Conservation (phyloP, 2,888 invertebrate species). For the Anorthoa munda region DNA sequence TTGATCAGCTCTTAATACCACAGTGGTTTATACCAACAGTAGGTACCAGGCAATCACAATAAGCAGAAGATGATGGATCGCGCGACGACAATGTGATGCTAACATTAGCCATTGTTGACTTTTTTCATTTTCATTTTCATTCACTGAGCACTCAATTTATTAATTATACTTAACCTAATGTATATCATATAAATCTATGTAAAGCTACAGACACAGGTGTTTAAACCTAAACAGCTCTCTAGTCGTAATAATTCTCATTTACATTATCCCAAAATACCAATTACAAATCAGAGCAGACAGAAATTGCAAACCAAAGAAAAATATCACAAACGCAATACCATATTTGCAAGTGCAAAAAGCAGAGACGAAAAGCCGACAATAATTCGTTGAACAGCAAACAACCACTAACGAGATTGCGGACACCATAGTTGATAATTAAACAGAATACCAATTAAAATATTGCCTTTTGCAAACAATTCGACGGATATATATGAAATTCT, state of each 20-base stretch:
- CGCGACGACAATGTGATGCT: no score
- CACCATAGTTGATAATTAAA: constrained; percentile 63
- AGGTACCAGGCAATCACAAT: no score
- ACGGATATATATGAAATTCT: constrained; percentile 57
- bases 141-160: no score
- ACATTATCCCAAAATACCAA: not conserved
- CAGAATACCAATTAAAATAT: constrained; percentile 78
- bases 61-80: no score
- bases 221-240: not conserved
- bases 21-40: no score
- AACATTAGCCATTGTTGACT: no score
- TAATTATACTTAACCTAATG: no score
- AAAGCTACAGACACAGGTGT: not conserved
- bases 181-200: not conserved
- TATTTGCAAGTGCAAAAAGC: constrained; percentile 42
- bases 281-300: not conserved
- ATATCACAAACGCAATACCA: constrained; percentile 3
- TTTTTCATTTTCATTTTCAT: no score
- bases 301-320: not conserved
- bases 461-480: constrained; percentile 76
- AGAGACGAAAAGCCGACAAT: constrained; percentile 41
- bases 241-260: not conserved
- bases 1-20: no score
- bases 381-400: constrained; percentile 61
- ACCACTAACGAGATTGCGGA: constrained; percentile 68